Evolutionary conservation across 2,113 vertebrate species (phyloP).

Genomic region (Cettia cetti): DNA sequence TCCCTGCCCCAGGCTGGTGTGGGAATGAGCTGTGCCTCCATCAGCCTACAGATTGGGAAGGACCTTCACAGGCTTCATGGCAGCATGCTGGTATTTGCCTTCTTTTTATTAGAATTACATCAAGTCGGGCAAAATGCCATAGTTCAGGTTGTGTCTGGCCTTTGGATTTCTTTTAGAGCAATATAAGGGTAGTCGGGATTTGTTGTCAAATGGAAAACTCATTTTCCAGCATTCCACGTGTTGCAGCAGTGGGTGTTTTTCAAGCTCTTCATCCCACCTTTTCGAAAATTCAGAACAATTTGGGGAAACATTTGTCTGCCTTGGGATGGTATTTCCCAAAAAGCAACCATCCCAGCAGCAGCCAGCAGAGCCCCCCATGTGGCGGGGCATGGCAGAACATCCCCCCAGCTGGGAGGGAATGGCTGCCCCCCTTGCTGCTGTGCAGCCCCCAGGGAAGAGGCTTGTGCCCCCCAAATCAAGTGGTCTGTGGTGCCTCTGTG

Average conservation of each 20-base stretch:
- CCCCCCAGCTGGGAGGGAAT: neutral
- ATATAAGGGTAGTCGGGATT: neutral
- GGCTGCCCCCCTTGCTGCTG: neutral
- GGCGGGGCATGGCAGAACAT: neutral
- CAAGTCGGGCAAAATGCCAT: accelerated
- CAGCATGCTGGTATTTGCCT: neutral
- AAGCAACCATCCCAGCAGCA: neutral
- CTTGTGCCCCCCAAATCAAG: neutral
- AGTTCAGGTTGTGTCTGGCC: neutral
- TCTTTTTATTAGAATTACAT: neutral
- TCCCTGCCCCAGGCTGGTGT: neutral
- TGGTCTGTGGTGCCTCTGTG: neutral
- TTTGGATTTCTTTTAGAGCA: neutral
- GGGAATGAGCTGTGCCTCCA: neutral
- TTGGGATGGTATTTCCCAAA: neutral
- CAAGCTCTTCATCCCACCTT: neutral
- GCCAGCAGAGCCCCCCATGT: neutral
- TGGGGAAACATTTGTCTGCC: neutral
- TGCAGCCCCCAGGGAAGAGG: neutral
- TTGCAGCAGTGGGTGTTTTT: neutral
- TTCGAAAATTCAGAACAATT: neutral
- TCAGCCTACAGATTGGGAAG: neutral
- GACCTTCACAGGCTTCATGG: neutral
- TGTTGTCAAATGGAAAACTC: neutral
- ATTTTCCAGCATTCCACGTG: accelerated